Percentiles rank a stretch among this genome's conserved stretches.
Evolutionary conservation across 2,113 vertebrate species (phyloP).

Genomic region (Clarias batrachus): DNA sequence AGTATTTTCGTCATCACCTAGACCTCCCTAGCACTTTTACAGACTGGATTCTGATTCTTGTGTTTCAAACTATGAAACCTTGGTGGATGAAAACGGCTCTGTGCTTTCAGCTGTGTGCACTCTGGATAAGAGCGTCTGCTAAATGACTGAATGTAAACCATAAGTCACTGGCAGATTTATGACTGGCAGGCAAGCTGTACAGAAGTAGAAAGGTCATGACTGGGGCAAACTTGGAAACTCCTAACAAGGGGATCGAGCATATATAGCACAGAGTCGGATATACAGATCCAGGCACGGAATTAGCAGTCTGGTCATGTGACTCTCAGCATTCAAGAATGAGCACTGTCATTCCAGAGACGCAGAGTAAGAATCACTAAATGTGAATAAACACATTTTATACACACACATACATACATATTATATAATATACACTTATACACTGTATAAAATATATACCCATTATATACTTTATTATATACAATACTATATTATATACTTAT

Average conservation of each 20-base stretch:
- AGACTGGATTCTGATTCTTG: not conserved
- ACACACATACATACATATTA: too few species aligned
- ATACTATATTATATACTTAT: too few species aligned
- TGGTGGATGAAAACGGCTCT: not conserved
- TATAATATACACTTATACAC: too few species aligned
- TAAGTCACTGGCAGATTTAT: not conserved
- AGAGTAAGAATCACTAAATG: not conserved
- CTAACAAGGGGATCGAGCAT: conserved; percentile 4
- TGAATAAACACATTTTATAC: not conserved
- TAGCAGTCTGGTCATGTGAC: not conserved
- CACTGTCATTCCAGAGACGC: not conserved
- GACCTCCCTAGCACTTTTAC: not conserved
- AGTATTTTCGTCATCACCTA: not conserved
- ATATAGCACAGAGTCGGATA: conserved; percentile 5
- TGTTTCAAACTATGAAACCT: not conserved
- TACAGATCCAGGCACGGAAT: not conserved
- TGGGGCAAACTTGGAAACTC: conserved; percentile 30
- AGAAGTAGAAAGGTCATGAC: conserved; percentile 11
- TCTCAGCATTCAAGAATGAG: not conserved
- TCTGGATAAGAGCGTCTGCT: not conserved
- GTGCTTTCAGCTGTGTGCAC: not conserved
- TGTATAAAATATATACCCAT: too few species aligned
- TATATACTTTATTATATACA: too few species aligned
- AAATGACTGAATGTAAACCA: not conserved
- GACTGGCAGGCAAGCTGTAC: not conserved